Evolutionary conservation across 2,113 vertebrate species (phyloP), one percentile per base, ranked within the genome.

Genomic region (Melanotaenia duboulayi): DNA sequence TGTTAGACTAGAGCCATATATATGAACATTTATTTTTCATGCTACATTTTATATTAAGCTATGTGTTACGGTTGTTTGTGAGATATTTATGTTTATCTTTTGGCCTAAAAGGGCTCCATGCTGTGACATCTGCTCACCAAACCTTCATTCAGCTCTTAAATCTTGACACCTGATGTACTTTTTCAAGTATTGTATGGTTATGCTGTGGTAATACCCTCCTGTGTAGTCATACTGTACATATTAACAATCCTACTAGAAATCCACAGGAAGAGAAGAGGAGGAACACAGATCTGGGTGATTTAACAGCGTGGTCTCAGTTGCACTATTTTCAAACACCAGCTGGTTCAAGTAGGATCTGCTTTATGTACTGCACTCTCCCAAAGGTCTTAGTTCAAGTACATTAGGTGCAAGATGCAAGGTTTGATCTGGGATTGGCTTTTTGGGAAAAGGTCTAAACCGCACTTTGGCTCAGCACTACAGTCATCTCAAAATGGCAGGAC

Each of bases 1-100:
- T 79, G 76, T 83, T 83, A 84, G 89, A 88, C 58, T 85, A 86
- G 78, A 91, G 80, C 66, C 77, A 82, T 90, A 89, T 87, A 65
- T 64, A 72, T 42, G 35, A 84, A 82, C 82, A 50, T 86, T 81
- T 91, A 90, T 91, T 90, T n/a, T 93, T 93, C 87, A 91, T 86
- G 82, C 78, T 89, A 89, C 87, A 83, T 91, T 92, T 87, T 86
- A 75, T 90, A 90, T 90, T 87, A 89, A 92, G 87, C 90, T 90
- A 78, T 78, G 85, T 74, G 72, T 90, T 87, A 65, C 50, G 65
- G 63, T 82, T 89, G 78, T 81, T 83, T 84, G 81, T 65, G 59
- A 86, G 72, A 87, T 86, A 83, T 88, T 88, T 89, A 80, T 85
- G 77, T 83, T 22, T 78, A 66, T 71, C 84, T 68, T 52, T 91